These are phyloP conservation scores for Uria aalge DNA, from an alignment of 2,113 vertebrate species.

Conservation along the genomic window DNA sequence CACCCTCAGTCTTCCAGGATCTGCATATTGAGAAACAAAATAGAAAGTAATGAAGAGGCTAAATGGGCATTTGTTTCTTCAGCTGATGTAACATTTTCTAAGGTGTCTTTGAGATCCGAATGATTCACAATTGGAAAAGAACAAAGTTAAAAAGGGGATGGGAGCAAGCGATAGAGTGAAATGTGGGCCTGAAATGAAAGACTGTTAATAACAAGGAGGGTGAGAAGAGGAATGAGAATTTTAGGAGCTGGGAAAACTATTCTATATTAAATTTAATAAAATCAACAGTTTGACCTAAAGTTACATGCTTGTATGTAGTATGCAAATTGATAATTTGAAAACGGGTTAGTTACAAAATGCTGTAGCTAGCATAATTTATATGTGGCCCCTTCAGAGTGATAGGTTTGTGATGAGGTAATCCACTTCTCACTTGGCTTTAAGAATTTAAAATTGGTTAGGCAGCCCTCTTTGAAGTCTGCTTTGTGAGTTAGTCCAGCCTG, in stretches of 20 bases:
- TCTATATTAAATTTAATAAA: background rate
- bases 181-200: background rate
- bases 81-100: background rate
- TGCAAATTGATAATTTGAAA: background rate
- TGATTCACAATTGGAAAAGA: background rate
- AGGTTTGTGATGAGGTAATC: background rate
- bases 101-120: background rate
- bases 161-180: background rate
- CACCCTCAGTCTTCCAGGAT: background rate
- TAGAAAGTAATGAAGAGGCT: background rate
- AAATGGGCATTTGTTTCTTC: background rate
- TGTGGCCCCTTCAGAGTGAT: background rate
- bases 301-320: background rate
- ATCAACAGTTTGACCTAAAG: background rate
- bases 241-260: background rate
- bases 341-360: background rate
- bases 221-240: background rate
- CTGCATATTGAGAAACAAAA: background rate
- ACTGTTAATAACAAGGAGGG: background rate
- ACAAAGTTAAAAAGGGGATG: background rate
- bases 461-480: background rate
- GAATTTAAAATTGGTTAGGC: background rate
- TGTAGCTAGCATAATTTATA: background rate
- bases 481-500: background rate
- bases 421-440: background rate